Evolutionary conservation across 2,888 invertebrate genomes (phyloP), one percentile per base, ranked within the genome.

Genomic region (Drosophila mettleri): DNA sequence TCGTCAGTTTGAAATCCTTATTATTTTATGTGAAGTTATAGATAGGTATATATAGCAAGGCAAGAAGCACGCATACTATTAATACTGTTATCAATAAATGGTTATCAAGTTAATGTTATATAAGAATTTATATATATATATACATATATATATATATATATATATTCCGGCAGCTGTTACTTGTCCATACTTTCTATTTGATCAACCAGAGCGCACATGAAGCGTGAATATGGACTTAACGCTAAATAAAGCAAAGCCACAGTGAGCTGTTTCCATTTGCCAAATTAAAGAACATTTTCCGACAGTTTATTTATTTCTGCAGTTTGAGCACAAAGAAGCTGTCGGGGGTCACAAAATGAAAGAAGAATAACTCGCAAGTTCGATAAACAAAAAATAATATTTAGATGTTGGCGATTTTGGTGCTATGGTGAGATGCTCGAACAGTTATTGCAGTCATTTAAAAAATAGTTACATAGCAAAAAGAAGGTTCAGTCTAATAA

Each of bases 341-440:
- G 31, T 2, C 10, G 34, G 5, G 2, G 34, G n/a, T 34, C 5
- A n/a, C 6, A n/a, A n/a, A n/a, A 18, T 14, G n/a, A 24, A 45
- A 60, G 14, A 39, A 7, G 20, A 43, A 7, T 14, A 31, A 48
- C 29, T 29, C 31, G 9, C 14, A 20, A 31, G 8, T 20, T 27
- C 8, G 16, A 31, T 12, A 29, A 38, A 18, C 16, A n/a, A 34
- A 57, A n/a, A 34, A 57, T 16, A 12, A 10, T 27, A 58, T 58
- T 60, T 43, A 8, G 36, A 20, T 45, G 29, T 45, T 59, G 16
- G 4, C 12, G 16, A 31, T 39, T 29, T 31, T 39, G 31, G 31
- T 39, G 5, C 3, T 8, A 2, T 29, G 16, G 2, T 18, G 29
- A 20, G 6, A 12, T 22, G n/a, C 33, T 20, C 31, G 20, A 33